These are phyloP conservation scores for Eupithecia insigniata DNA, from an alignment of 2,888 invertebrate genomes.

Conservation along the genomic window DNA sequence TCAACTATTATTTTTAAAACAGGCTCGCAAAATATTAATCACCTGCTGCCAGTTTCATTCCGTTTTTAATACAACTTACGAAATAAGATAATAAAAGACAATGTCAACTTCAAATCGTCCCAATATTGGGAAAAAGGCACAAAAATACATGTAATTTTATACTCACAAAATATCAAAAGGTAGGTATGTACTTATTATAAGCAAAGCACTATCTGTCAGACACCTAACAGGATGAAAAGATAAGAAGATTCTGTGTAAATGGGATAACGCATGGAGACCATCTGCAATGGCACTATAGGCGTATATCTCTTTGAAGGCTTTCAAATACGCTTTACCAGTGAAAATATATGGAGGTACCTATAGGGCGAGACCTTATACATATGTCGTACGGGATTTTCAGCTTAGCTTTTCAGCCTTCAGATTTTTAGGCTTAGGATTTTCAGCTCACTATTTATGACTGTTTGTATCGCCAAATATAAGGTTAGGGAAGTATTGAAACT, in stretches of 20 bases:
- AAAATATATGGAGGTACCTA: not conserved
- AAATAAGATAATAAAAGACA: too few species aligned
- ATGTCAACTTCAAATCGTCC: too few species aligned
- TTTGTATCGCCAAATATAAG: not conserved
- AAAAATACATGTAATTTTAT: not conserved
- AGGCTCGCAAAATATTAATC: too few species aligned
- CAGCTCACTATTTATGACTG: not conserved
- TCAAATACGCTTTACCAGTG: not conserved
- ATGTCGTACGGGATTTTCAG: not conserved
- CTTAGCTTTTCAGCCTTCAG: too few species aligned
- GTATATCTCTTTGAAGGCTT: not conserved
- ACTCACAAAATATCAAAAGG: not conserved
- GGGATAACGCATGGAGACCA: not conserved
- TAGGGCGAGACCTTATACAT: not conserved
- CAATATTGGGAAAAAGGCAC: not conserved
- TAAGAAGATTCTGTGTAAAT: not conserved
- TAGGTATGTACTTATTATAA: too few species aligned
- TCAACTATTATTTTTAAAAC: too few species aligned
- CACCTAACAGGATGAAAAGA: not conserved
- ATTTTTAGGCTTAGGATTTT: too few species aligned
- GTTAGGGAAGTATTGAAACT: not conserved
- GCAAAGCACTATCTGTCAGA: not conserved
- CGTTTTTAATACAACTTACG: too few species aligned
- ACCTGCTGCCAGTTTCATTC: too few species aligned
- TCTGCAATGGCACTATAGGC: not conserved